These are phyloP conservation scores for Megalonaias nervosa DNA, from an alignment of 1,140 invertebrate genomes.

Conservation along the genomic window DNA sequence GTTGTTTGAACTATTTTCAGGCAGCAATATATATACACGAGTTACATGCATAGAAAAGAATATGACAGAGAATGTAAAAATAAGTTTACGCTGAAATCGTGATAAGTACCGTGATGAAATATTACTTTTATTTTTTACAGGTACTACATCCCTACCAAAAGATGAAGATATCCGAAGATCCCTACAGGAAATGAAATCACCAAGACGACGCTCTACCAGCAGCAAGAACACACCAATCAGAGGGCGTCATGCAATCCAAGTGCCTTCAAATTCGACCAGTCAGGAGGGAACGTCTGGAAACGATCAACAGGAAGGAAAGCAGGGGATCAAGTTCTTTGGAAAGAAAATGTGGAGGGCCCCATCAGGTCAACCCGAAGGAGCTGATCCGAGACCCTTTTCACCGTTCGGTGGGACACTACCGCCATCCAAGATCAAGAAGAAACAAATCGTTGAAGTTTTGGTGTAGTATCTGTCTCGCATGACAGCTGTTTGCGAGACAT, in stretches of 20 bases:
- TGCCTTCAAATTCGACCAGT: not conserved
- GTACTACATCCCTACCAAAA: not conserved
- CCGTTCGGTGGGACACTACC: constrained; percentile 33
- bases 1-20: too few relatives aligned
- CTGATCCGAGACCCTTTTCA: constrained; percentile 28
- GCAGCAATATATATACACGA: too few relatives aligned
- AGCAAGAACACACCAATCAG: constrained; percentile 28
- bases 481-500: too few relatives aligned
- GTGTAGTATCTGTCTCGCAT: too few relatives aligned
- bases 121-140: too few relatives aligned
- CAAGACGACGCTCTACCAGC: constrained; percentile 8
- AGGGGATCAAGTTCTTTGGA: constrained; percentile 7
- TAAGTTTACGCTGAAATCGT: too few relatives aligned
- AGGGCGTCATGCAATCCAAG: constrained; percentile 22
- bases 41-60: too few relatives aligned
- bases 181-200: constrained; percentile 23
- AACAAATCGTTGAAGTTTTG: too few relatives aligned
- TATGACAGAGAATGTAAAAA: too few relatives aligned
- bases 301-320: not conserved
- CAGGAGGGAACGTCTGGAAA: not conserved
- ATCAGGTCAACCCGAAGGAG: constrained; percentile 25
- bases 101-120: too few relatives aligned
- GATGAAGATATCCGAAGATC: constrained; percentile 26
- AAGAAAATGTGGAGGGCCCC: constrained; percentile 38
- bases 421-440: constrained; percentile 24